Evolutionary conservation across 2,797 vertebrate species (phyloP).

Genomic region (Carapus acus): DNA sequence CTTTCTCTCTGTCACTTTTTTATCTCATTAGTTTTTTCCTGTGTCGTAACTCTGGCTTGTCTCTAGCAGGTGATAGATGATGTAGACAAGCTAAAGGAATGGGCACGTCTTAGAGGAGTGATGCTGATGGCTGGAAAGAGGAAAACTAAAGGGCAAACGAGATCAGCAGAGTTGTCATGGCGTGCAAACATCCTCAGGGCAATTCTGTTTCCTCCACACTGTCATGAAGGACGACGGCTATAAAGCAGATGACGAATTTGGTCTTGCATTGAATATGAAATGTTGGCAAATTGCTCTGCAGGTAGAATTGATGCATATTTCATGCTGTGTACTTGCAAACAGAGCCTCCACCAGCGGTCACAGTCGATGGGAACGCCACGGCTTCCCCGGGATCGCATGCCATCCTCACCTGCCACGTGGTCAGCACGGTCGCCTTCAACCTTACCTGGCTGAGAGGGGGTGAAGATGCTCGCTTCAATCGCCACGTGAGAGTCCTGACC

Average conservation of each 20-base stretch:
- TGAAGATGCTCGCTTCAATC: constrained; percentile 67
- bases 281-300: too few species aligned
- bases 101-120: constrained; percentile 11
- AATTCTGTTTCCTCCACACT: too few species aligned
- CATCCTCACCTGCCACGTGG: constrained; percentile 78
- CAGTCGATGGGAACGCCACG: constrained; percentile 75
- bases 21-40: constrained; percentile 18
- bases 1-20: constrained; percentile 18
- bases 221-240: neutral
- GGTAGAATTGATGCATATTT: too few species aligned
- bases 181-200: neutral
- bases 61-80: constrained; percentile 18
- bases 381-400: constrained; percentile 72
- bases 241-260: neutral
- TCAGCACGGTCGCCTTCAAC: constrained; percentile 84
- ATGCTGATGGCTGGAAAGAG: neutral
- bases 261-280: too few species aligned
- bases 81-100: neutral
- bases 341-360: constrained; percentile 89
- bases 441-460: constrained; percentile 84
- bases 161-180: neutral
- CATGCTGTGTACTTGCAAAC: constrained; percentile 16
- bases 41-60: constrained; percentile 20
- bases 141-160: constrained; percentile 3
- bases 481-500: constrained; percentile 60